Percentiles rank a stretch among this genome's conserved stretches.
phyloP scores from a whole-genome alignment of 2,797 vertebrate genomes.

The Balearica regulorum region DNA sequence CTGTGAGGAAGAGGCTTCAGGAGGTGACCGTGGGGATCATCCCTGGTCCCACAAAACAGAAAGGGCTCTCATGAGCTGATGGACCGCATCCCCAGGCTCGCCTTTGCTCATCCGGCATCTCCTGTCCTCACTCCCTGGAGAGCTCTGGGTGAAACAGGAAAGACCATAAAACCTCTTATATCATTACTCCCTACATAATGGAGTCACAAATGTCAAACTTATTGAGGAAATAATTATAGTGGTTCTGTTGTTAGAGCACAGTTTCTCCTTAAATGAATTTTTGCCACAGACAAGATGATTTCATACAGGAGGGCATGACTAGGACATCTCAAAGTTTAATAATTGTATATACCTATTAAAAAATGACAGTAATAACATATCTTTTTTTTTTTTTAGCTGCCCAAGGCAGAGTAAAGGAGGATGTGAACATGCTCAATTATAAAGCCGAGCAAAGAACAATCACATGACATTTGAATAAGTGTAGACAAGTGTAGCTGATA shows the following conservation, averaged over 20 bases:
- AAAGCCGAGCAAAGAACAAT: slow-evolving; percentile 19
- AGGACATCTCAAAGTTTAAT: slow-evolving; percentile 26
- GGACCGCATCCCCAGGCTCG: fast-evolving
- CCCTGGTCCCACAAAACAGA: neutral
- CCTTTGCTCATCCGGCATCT: neutral
- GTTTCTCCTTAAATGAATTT: neutral
- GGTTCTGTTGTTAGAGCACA: neutral
- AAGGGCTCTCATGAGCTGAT: neutral
- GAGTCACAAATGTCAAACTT: slow-evolving; percentile 25
- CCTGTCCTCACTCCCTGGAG: neutral
- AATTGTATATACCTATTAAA: slow-evolving; percentile 3
- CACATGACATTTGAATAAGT: neutral
- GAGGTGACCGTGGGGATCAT: fast-evolving
- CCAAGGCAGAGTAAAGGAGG: slow-evolving; percentile 13
- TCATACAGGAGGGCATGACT: neutral
- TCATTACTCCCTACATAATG: neutral
- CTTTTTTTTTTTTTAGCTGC: neutral
- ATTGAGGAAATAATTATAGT: slow-evolving; percentile 34
- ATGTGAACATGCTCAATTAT: slow-evolving; percentile 24
- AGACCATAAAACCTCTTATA: neutral
- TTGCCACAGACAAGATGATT: slow-evolving; percentile 22
- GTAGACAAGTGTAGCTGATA: neutral
- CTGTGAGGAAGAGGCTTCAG: neutral
- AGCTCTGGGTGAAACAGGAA: neutral
- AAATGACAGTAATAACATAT: neutral